These are phyloP conservation scores for Diarsia brunnea DNA, from an alignment of 2,888 invertebrate genomes.

Conservation along the genomic window DNA sequence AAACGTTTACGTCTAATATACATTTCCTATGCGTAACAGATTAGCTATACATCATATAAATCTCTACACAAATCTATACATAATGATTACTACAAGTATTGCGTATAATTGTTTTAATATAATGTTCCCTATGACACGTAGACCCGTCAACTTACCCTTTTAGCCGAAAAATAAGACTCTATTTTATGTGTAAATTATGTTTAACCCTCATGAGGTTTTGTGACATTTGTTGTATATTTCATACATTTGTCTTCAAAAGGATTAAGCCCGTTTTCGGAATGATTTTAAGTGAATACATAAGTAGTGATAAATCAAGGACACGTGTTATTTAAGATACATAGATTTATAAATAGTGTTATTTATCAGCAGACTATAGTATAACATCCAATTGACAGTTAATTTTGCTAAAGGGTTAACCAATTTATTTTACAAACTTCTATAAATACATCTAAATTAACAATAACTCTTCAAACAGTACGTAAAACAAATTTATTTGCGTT, in stretches of 20 bases:
- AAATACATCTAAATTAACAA: constrained; percentile 39
- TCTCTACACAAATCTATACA: constrained; percentile 70
- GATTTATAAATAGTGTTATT: not conserved
- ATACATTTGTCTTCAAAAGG: constrained; percentile 8
- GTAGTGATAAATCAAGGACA: constrained; percentile 30
- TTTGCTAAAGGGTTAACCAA: constrained; percentile 3
- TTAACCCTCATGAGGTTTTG: constrained; percentile 27
- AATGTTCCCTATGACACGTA: constrained; percentile 79
- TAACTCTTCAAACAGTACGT: constrained; percentile 26
- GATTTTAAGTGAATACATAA: not conserved
- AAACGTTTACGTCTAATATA: constrained; percentile 76
- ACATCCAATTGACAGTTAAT: constrained; percentile 16
- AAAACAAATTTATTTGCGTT: constrained; percentile 46
- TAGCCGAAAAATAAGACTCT: constrained; percentile 68
- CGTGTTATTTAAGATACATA: constrained; percentile 2
- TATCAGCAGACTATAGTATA: constrained; percentile 9
- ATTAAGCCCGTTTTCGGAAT: constrained; percentile 1
- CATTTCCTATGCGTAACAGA: constrained; percentile 75
- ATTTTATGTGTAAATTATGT: constrained; percentile 37
- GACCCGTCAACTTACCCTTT: constrained; percentile 73
- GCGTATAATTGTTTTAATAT: constrained; percentile 65
- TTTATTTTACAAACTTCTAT: constrained; percentile 8
- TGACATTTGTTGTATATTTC: constrained; percentile 10
- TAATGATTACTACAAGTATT: constrained; percentile 63
- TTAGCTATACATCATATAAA: constrained; percentile 76